Conservation (phyloP, 2,113 vertebrate genomes). For the Vimba vimba region DNA sequence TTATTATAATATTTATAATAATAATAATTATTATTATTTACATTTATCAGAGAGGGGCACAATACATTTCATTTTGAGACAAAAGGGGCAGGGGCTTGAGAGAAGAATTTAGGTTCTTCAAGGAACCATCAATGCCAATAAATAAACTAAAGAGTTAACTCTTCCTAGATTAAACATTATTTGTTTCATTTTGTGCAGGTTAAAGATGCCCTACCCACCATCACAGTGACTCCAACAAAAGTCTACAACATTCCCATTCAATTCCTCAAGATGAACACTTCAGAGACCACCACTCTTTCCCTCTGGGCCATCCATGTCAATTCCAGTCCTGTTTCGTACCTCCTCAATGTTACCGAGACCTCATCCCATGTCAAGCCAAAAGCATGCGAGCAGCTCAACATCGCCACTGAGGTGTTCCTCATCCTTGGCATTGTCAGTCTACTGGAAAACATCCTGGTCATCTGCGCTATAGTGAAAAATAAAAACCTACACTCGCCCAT, state of each 20-base stretch:
- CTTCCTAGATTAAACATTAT: background rate
- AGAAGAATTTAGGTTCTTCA: background rate
- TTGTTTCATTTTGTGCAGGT: constrained; percentile 3
- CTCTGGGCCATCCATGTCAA: constrained; percentile 46
- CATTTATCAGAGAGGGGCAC: too few species aligned
- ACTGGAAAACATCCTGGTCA: constrained; percentile 86
- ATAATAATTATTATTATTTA: too few species aligned
- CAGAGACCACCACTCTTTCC: constrained; percentile 18
- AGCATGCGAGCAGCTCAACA: constrained; percentile 85
- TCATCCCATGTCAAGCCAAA: constrained; percentile 54
- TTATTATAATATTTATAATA: too few species aligned
- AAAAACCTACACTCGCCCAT: constrained; percentile 88
- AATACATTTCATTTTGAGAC: too few species aligned
- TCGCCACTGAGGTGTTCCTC: constrained; percentile 85
- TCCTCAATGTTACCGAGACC: constrained; percentile 22
- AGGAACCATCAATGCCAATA: background rate
- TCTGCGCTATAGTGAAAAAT: constrained; percentile 83
- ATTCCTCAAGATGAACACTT: constrained; percentile 52
- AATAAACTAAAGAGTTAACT: background rate
- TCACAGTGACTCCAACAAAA: constrained; percentile 15
- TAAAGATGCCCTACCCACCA: constrained; percentile 10
- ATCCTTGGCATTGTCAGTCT: constrained; percentile 82
- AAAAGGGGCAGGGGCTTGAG: too few species aligned
- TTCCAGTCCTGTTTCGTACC: constrained; percentile 1
- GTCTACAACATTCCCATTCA: background rate